Percentiles rank a stretch among this genome's conserved stretches.
phyloP scores from a whole-genome alignment of 2,797 vertebrate genomes.

The Lindbergichthys nudifrons region DNA sequence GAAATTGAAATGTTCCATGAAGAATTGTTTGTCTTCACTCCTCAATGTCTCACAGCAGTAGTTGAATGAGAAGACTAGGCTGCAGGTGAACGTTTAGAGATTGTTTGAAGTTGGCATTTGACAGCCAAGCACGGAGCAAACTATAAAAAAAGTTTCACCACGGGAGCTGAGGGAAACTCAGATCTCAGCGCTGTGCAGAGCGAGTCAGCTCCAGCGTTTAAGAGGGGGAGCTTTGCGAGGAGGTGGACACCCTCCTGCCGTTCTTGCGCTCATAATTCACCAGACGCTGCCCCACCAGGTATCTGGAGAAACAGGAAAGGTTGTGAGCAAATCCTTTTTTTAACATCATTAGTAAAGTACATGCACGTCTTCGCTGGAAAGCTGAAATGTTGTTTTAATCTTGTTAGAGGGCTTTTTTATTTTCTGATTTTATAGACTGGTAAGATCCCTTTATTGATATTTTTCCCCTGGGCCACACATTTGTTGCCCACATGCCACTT shows the following conservation, averaged over 20 bases:
- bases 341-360: neutral
- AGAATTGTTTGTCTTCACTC: constrained; percentile 8
- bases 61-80: constrained; percentile 2
- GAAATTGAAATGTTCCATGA: neutral
- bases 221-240: constrained; percentile 53
- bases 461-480: neutral
- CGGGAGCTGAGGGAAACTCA: constrained; percentile 22
- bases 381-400: neutral
- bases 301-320: constrained; percentile 79
- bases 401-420: neutral
- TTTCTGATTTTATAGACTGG: neutral
- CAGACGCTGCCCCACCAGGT: constrained; percentile 96
- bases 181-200: neutral
- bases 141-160: constrained; percentile 25
- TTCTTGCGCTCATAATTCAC: constrained; percentile 96
- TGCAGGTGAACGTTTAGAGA: constrained; percentile 28
- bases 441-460: neutral
- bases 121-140: constrained; percentile 25
- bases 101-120: constrained; percentile 31
- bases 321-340: neutral
- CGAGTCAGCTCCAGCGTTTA: constrained; percentile 37
- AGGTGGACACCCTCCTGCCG: constrained; percentile 75
- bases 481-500: neutral
- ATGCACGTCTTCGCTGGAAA: too few species aligned
- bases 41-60: constrained; percentile 10